Evolutionary conservation across 2,113 vertebrate genomes (phyloP).

Genomic region (Laticauda laticaudata): DNA sequence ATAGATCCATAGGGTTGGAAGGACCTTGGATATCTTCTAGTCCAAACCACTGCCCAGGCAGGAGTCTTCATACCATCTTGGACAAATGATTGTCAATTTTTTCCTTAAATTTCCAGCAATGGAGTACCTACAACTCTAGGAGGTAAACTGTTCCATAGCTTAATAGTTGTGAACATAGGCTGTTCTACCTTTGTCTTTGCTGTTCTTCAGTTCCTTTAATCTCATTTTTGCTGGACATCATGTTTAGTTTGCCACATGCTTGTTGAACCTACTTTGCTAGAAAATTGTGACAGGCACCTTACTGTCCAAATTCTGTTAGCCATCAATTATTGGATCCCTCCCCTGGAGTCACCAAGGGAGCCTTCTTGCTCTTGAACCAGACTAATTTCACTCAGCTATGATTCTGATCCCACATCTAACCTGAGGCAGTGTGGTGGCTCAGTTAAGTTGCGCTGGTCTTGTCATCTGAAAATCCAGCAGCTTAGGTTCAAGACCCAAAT

Average conservation of each 20-base stretch:
- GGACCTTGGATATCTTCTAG: background rate
- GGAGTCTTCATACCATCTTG: too few species aligned
- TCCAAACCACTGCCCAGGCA: background rate
- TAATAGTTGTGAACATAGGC: background rate
- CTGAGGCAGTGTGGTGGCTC: too few species aligned
- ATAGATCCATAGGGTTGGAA: background rate
- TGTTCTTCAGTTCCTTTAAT: background rate
- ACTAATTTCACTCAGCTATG: background rate
- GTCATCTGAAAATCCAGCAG: too few species aligned
- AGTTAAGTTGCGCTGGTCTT: too few species aligned
- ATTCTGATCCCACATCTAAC: background rate
- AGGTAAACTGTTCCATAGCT: background rate
- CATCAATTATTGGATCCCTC: constrained; percentile 16
- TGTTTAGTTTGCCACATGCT: constrained; percentile 14
- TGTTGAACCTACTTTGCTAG: constrained; percentile 10
- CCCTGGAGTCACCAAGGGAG: background rate
- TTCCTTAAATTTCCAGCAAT: background rate
- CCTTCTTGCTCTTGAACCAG: constrained; percentile 25
- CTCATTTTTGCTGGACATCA: background rate
- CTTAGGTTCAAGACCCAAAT: too few species aligned
- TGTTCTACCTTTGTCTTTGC: background rate
- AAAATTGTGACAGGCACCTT: constrained; percentile 9
- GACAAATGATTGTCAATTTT: too few species aligned
- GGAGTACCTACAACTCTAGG: background rate
- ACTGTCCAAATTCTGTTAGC: background rate